phyloP scores from a whole-genome alignment of 2,888 invertebrate genomes.

The Halictus ligatus region DNA sequence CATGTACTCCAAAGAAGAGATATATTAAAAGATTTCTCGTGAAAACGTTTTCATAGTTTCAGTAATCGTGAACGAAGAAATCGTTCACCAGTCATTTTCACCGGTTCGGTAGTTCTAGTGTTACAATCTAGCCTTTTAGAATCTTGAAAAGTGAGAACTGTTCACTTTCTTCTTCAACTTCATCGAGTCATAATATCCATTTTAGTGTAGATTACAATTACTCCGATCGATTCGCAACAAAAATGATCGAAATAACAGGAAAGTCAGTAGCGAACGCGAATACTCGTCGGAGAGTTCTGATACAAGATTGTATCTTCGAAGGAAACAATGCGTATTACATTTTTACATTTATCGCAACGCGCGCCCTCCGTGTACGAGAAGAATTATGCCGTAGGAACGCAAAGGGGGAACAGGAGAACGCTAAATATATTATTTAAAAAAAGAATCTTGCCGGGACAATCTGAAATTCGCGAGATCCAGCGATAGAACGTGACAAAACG shows the following conservation, averaged over 20 bases:
- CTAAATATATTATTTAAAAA: conserved; percentile 2
- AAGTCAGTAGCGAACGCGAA: too few relatives aligned
- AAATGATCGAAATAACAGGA: too few relatives aligned
- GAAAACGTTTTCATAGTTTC: too few relatives aligned
- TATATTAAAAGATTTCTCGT: too few relatives aligned
- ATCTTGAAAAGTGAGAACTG: too few relatives aligned
- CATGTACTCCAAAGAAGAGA: too few relatives aligned
- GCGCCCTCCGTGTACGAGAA: background rate
- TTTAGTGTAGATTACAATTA: too few relatives aligned
- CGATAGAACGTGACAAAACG: conserved; percentile 56
- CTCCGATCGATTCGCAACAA: too few relatives aligned
- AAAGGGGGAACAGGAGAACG: background rate
- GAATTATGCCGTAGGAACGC: background rate
- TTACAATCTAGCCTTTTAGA: too few relatives aligned
- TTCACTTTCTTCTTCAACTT: background rate
- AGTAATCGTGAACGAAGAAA: too few relatives aligned
- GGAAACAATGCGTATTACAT: background rate
- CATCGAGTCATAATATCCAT: background rate
- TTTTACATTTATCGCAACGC: background rate
- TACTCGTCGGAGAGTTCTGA: background rate
- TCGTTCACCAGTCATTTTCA: too few relatives aligned
- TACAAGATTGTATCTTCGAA: background rate
- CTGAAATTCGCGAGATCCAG: conserved; percentile 37
- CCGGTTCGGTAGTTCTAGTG: too few relatives aligned
- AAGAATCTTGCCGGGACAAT: background rate